Conservation (phyloP, 1,140 invertebrate genomes). For the Euglossa dilemma region DNA sequence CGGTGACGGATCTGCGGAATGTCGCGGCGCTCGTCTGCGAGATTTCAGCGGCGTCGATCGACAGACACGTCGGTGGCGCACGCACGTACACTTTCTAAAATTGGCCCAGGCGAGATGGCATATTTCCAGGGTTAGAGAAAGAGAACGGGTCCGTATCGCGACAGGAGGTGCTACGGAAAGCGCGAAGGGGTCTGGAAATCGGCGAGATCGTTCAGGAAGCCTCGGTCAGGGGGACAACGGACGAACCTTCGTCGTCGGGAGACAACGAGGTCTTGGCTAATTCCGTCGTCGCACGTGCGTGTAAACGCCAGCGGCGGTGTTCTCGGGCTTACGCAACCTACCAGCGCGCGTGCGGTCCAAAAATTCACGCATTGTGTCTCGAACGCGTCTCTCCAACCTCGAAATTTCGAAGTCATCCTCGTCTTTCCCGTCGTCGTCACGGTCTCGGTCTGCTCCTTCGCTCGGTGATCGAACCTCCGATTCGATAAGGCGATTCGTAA, state of each 20-base stretch:
- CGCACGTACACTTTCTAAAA: conserved; percentile 51
- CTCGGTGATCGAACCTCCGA: too few relatives aligned
- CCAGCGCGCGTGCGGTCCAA: conserved; percentile 49
- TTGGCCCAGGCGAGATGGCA: conserved; percentile 48
- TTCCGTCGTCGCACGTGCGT: conserved; percentile 76
- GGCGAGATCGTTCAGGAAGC: conserved; percentile 28
- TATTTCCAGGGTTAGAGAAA: conserved; percentile 50
- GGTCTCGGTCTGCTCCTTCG: background rate
- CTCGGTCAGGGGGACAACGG: conserved; percentile 33
- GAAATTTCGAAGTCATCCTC: conserved; percentile 7
- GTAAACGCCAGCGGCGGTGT: conserved; percentile 58
- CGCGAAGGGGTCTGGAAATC: conserved; percentile 25
- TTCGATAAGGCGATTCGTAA: too few relatives aligned
- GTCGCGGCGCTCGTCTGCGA: fast-evolving
- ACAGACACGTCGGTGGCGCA: conserved; percentile 9
- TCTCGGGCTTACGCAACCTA: conserved; percentile 73
- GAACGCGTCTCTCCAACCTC: background rate
- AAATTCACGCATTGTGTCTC: conserved; percentile 54
- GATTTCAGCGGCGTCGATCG: background rate
- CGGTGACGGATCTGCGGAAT: background rate
- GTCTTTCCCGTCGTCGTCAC: too few relatives aligned
- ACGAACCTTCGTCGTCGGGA: conserved; percentile 39
- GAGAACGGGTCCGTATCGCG: background rate
- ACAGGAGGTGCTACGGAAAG: conserved; percentile 25
- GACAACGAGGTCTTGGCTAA: conserved; percentile 70